phyloP scores from a whole-genome alignment of 2,797 vertebrate genomes.

The Falco berigora region DNA sequence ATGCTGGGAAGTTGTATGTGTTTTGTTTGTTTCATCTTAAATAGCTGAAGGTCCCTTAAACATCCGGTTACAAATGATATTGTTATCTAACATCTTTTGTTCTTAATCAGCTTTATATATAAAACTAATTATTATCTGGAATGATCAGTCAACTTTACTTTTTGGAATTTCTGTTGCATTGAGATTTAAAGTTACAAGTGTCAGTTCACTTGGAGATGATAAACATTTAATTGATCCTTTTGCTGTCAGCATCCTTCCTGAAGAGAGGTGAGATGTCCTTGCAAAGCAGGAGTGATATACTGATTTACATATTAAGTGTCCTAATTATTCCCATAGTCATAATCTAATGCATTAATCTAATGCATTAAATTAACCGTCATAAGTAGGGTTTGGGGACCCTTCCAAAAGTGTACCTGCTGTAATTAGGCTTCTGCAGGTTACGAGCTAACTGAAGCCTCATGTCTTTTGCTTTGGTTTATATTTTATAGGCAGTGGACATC shows the following conservation, averaged over 20 bases:
- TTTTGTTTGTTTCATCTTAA: background rate
- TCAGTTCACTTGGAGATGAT: background rate
- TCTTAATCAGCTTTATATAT: background rate
- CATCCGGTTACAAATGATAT: background rate
- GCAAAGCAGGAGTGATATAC: background rate
- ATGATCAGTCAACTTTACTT: background rate
- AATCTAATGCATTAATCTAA: background rate
- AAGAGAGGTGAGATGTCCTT: background rate
- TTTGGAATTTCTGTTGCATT: background rate
- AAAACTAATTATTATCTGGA: background rate
- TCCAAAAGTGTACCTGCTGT: background rate
- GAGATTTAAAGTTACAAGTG: background rate
- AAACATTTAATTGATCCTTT: background rate
- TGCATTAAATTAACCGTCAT: background rate
- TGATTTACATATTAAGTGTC: background rate
- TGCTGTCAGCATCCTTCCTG: background rate
- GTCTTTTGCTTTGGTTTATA: background rate
- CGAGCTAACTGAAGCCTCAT: background rate
- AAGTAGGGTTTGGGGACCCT: background rate
- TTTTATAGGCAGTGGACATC: constrained; percentile 63
- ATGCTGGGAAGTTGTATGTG: background rate
- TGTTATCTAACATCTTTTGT: background rate
- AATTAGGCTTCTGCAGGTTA: background rate
- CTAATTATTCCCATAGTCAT: background rate
- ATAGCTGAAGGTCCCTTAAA: background rate